Evolutionary conservation across 2,888 invertebrate species (phyloP).

Genomic region (Lamellibrachia satsuma): DNA sequence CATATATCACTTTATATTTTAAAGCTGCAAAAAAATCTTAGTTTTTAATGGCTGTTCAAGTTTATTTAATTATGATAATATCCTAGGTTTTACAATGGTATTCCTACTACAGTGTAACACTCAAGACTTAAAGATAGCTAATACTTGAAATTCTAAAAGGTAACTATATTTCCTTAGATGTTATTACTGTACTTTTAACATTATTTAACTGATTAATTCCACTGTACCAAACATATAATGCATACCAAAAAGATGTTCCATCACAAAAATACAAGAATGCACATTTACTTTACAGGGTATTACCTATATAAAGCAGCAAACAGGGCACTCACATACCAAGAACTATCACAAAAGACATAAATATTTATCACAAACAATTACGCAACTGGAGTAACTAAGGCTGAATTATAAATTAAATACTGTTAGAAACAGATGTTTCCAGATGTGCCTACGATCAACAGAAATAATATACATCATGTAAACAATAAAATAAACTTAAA

Average conservation of each 20-base stretch:
- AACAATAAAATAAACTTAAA: neutral
- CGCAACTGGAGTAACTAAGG: neutral
- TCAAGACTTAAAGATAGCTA: too few species aligned
- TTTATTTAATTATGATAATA: neutral
- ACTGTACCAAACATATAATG: too few species aligned
- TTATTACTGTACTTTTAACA: too few species aligned
- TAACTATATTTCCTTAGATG: too few species aligned
- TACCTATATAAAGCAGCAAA: neutral
- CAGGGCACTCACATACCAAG: neutral
- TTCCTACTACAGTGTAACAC: too few species aligned
- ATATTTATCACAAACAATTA: neutral
- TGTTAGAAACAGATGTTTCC: neutral
- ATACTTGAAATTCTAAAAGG: too few species aligned
- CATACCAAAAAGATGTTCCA: too few species aligned
- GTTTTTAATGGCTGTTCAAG: neutral
- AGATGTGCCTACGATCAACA: neutral
- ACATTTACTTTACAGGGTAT: too few species aligned
- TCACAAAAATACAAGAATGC: too few species aligned
- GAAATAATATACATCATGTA: neutral
- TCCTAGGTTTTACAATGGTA: too few species aligned
- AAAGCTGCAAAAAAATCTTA: neutral
- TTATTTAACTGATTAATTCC: too few species aligned
- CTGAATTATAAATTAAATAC: conserved; percentile 3
- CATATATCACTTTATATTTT: neutral
- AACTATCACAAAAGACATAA: neutral